Evolutionary conservation across 2,797 vertebrate genomes (phyloP).

Genomic region (Melanotaenia maccullochi): DNA sequence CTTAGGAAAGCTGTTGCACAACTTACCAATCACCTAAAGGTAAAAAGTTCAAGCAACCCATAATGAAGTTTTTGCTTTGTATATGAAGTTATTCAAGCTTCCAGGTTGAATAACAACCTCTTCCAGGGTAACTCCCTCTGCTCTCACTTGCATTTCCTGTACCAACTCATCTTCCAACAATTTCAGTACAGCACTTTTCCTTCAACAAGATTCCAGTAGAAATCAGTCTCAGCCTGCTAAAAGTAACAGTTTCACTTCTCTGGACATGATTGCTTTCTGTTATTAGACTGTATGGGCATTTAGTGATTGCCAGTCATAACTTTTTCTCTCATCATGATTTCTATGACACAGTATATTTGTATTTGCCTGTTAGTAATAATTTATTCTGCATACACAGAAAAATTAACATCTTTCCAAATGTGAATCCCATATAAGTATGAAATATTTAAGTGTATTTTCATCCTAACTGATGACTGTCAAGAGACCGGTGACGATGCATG

Average conservation of each 20-base stretch:
- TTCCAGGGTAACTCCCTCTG: background rate
- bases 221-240: background rate
- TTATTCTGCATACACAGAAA: no score
- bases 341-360: no score
- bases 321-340: background rate
- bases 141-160: background rate
- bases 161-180: background rate
- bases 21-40: background rate
- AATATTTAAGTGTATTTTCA: slow-evolving; percentile 14
- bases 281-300: background rate
- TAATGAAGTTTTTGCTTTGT: background rate
- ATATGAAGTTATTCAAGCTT: background rate
- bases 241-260: background rate
- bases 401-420: background rate
- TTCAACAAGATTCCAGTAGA: background rate
- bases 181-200: background rate
- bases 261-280: background rate
- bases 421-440: slow-evolving; percentile 8
- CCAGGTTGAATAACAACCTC: background rate
- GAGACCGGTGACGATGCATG: slow-evolving; percentile 10
- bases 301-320: background rate
- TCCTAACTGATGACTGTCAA: slow-evolving; percentile 16
- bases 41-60: background rate
- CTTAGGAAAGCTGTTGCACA: background rate
- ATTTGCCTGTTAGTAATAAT: no score